Conservation (phyloP, 2,888 invertebrate genomes). For the Callinectes sapidus region DNA sequence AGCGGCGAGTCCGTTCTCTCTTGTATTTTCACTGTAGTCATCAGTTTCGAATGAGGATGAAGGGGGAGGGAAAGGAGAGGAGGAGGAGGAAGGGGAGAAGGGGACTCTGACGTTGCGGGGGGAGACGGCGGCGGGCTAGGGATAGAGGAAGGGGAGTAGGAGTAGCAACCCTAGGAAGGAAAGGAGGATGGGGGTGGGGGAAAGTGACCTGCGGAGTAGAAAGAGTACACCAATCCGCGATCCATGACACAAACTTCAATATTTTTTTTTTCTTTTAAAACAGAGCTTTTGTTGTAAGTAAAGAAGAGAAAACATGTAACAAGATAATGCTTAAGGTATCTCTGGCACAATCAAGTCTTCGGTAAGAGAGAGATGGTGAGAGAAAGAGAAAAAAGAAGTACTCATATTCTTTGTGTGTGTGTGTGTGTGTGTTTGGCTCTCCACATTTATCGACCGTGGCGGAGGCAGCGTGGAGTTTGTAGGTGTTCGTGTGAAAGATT, state of each 20-base stretch:
- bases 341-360: not conserved
- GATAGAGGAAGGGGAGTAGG: constrained; percentile 21
- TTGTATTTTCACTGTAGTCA: constrained; percentile 46
- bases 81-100: constrained; percentile 5
- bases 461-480: not conserved
- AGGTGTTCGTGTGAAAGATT: constrained; percentile 50
- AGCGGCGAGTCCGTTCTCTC: constrained; percentile 4
- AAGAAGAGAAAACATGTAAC: not conserved
- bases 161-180: not conserved
- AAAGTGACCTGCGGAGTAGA: constrained; percentile 56
- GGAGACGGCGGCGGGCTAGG: not conserved
- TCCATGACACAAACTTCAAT: not conserved
- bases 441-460: constrained; percentile 46
- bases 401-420: not conserved
- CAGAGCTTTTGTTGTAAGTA: not conserved
- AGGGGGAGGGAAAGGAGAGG: constrained; percentile 27
- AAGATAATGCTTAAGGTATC: not conserved
- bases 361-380: not conserved
- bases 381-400: not conserved
- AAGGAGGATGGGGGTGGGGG: constrained; percentile 6
- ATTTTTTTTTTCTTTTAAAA: not conserved
- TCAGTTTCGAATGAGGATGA: constrained; percentile 43
- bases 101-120: not conserved
- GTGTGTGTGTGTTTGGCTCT: constrained; percentile 10
- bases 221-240: constrained; percentile 43